Base-by-base conservation (phyloP, 1,140 invertebrate species). In the Phymorhynchus buccinoides region DNA sequence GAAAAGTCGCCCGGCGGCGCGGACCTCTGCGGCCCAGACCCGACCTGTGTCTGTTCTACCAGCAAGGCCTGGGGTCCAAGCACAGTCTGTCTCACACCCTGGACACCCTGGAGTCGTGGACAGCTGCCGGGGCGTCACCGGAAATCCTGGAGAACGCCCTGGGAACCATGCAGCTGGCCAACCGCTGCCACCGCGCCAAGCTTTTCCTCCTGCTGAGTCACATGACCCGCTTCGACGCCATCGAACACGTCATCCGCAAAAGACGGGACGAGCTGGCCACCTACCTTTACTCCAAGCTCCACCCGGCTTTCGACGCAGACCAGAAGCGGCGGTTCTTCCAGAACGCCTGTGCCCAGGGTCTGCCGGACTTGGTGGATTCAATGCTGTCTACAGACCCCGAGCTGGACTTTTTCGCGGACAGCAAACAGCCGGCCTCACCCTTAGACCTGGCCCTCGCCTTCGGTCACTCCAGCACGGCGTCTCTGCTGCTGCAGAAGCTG, bases 221-320 rank as follows among this genome's bases (percentile, higher is more conserved):
- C 35, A 83, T 71, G 66, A 83, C 81, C 2, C 62, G 81, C 16
- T 71, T 52, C 39, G 81, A 83, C 16, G 66, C 66, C 37, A 18
- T 83, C 7, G 12, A 39, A 1, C 32, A 83, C 56, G 39, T 73
- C 32, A 42, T 83, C 56, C 35, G 66, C 56, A 73, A 71, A 12
- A 56, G 66, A 6, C 35, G 73, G 44, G 44, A 18, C 16, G 81
- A 83, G 16, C 30, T 83, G 37, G 81, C 81, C 30, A 68, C 56
- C 66, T 83, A 83, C 66, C 56, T 83, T 2, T 83, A 83, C 66
- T 62, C 62, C 32, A 83, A 83, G 66, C 81, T 83, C 39, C 68
- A 27, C 4, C 81, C 62, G 16, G 32, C 81, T n/a, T 73, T 83
- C 16, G 81, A 83, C 30, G 68, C 27, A 12, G 52, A 32, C 18